Conservation (phyloP, 2,888 invertebrate species). For the Holacanthella duospinosa region DNA sequence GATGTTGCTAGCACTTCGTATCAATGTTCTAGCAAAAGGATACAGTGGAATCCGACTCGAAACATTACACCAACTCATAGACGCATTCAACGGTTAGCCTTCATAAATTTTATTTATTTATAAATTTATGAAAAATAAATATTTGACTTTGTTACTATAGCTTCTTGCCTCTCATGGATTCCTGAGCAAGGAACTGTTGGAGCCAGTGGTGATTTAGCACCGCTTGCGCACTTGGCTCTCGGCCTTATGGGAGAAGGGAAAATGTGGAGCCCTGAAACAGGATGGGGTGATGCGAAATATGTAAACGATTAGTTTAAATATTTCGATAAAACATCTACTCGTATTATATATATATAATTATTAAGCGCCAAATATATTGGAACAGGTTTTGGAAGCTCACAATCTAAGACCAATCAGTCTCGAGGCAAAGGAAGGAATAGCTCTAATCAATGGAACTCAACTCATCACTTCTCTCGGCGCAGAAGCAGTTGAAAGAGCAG, state of each 20-base stretch:
- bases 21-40: slow-evolving; percentile 58
- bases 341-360: no score
- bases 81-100: slow-evolving; percentile 52
- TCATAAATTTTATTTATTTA: neutral
- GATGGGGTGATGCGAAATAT: slow-evolving; percentile 52
- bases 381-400: slow-evolving; percentile 49
- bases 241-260: slow-evolving; percentile 57
- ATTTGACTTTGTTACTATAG: slow-evolving; percentile 41
- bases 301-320: slow-evolving; percentile 40
- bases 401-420: slow-evolving; percentile 49
- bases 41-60: slow-evolving; percentile 53
- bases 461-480: slow-evolving; percentile 55
- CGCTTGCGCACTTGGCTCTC: slow-evolving; percentile 54
- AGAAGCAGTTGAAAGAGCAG: slow-evolving; percentile 52
- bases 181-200: slow-evolving; percentile 60
- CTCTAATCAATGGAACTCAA: slow-evolving; percentile 58
- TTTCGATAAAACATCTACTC: no score
- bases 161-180: slow-evolving; percentile 53
- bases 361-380: no score
- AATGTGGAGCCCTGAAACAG: slow-evolving; percentile 56
- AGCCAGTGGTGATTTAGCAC: slow-evolving; percentile 57
- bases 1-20: slow-evolving; percentile 53
- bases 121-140: neutral
- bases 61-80: slow-evolving; percentile 50
- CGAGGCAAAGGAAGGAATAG: slow-evolving; percentile 54